These are phyloP conservation scores for Drosophila macrothrix DNA, from an alignment of 2,888 invertebrate species.

Conservation along the genomic window DNA sequence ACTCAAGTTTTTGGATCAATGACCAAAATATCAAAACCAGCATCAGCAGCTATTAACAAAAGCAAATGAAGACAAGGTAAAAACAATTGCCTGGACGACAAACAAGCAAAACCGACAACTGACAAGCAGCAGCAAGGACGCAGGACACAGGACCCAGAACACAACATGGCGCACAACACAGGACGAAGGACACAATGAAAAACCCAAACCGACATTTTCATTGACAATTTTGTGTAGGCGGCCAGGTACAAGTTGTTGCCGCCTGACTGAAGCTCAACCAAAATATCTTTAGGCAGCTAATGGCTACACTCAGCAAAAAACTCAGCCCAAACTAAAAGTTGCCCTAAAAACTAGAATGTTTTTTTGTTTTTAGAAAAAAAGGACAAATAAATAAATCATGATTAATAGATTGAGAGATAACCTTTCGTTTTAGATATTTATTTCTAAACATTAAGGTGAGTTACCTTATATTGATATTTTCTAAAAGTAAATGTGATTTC, in stretches of 20 bases:
- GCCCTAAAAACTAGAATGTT: rapidly evolving
- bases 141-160: slow-evolving; percentile 1
- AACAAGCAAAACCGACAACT: slow-evolving; percentile 21
- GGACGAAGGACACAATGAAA: neutral
- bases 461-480: neutral
- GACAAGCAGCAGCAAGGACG: slow-evolving; percentile 17
- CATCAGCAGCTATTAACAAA: slow-evolving; percentile 35
- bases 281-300: slow-evolving; percentile 24
- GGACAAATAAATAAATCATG: neutral
- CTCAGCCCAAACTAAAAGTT: neutral
- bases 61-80: slow-evolving; percentile 34
- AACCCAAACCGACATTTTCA: slow-evolving; percentile 25
- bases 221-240: slow-evolving; percentile 48
- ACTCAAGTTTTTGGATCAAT: slow-evolving; percentile 41
- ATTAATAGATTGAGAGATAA: neutral
- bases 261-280: slow-evolving; percentile 41
- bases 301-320: neutral
- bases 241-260: slow-evolving; percentile 25
- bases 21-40: slow-evolving; percentile 38
- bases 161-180: slow-evolving; percentile 1
- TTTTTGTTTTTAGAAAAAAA: neutral
- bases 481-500: neutral
- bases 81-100: slow-evolving; percentile 60
- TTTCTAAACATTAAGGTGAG: neutral
- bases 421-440: neutral